Base-by-base conservation (phyloP, 2,113 vertebrate genomes). In the Choloepus hoffmanni region DNA sequence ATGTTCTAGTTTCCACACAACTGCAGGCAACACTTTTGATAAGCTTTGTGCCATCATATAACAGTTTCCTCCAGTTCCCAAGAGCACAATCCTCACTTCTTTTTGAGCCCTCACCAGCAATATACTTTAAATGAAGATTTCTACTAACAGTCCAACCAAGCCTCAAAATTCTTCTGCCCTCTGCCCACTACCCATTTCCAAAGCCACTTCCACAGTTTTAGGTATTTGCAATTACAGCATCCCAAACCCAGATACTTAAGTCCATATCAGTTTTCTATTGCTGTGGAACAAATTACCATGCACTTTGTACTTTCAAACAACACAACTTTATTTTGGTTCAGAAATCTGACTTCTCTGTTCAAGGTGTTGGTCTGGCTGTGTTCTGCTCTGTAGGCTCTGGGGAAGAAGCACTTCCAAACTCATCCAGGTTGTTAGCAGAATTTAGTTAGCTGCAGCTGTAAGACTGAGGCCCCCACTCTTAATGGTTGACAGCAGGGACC, bases 111-210 rank as follows among this genome's bases (percentile, higher is more conserved):
- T 92, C 11, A 50, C 24, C 67, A 73, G 50, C 30, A 15, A 24
- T 19, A 40, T 85, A 73, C 50, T n/a, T 26, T 60, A 14, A 70
- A 78, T 65, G 2, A 9, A 65, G 43, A 78, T 70, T 70, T 85
- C 62, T 90, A 94, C 8, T 65, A 79, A 67, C 48, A 74, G 2
- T 48, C 30, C 85, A 15, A 65, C 53, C 16, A 58, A 72, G 53
- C 24, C 26, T 91, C 43, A 89, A 91, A 89, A 81, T 85, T 87
- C 72, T 45, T 88, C 26, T 12, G 79, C 24, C 14, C 45, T 93
- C 92, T 18, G 2, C 23, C 33, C 15, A 81, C 60, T 36, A 43
- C 16, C 28, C n/a, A 36, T 12, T 91, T 90, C 53, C 53, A 89
- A 63, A 94, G 43, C 72, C 48, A 78, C 14, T 26, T 10, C 53